Conservation (phyloP, 2,888 invertebrate species). For the Drosophila macrospina region DNA sequence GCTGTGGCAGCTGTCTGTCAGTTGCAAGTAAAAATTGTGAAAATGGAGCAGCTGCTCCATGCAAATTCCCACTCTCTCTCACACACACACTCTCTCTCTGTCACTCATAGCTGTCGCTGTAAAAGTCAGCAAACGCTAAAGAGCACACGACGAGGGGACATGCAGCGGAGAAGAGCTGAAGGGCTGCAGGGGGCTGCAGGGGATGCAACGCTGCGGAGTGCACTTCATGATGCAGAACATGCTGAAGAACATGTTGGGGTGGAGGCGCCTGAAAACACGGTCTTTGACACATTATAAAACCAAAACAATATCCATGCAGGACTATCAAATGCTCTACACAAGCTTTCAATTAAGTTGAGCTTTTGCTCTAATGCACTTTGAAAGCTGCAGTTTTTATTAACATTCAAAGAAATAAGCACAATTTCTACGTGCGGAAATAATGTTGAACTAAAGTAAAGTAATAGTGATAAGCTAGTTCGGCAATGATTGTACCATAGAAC, state of each 20-base stretch:
- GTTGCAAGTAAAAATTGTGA: constrained; percentile 37
- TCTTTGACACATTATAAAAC: constrained; percentile 60
- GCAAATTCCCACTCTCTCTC: constrained; percentile 24
- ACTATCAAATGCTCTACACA: constrained; percentile 43
- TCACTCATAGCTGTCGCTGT: constrained; percentile 38
- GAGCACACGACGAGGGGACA: constrained; percentile 59
- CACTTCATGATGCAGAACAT: constrained; percentile 64
- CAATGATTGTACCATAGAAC: background rate
- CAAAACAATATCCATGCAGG: constrained; percentile 7
- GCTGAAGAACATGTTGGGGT: constrained; percentile 29
- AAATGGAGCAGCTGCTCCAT: constrained; percentile 60
- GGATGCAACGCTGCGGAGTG: constrained; percentile 29
- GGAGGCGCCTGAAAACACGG: constrained; percentile 47
- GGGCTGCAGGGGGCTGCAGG: background rate
- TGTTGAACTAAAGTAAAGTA: background rate
- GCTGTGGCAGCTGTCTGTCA: constrained; percentile 27
- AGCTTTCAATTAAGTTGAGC: background rate
- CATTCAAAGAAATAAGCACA: background rate
- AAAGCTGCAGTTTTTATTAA: background rate
- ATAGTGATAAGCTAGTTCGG: constrained; percentile 2
- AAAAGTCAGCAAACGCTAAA: constrained; percentile 78
- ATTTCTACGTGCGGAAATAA: constrained; percentile 3
- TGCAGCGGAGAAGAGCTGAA: constrained; percentile 6
- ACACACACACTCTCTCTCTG: background rate
- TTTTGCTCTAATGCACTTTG: background rate